These are phyloP conservation scores for Drosophila stalkeri DNA, from an alignment of 2,888 invertebrate genomes.

Conservation along the genomic window DNA sequence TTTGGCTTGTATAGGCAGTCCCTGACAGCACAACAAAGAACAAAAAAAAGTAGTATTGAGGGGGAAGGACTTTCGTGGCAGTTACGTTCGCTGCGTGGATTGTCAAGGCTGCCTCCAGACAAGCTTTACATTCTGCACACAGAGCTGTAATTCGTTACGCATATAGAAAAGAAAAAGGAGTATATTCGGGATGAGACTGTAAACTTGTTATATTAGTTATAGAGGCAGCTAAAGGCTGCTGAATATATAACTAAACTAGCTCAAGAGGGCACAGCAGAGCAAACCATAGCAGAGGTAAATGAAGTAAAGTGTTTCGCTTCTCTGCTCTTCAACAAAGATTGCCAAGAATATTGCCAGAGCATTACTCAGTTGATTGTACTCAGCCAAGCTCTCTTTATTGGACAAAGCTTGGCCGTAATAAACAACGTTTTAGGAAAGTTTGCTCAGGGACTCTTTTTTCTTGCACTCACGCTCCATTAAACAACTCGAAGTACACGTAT, in stretches of 20 bases:
- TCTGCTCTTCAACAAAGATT: not conserved
- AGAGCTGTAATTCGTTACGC: constrained; percentile 2
- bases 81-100: constrained; percentile 24
- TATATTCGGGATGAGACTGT: not conserved
- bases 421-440: constrained; percentile 16
- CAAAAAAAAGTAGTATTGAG: not conserved
- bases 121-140: constrained; percentile 1
- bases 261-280: too few relatives aligned
- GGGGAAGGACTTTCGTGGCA: constrained; percentile 6
- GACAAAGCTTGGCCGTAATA: constrained; percentile 26
- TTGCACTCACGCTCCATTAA: constrained; percentile 27
- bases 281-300: not conserved
- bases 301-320: not conserved
- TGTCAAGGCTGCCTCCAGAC: constrained; percentile 31
- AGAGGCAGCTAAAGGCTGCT: not conserved
- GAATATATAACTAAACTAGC: not conserved
- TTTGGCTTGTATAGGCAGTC: constrained; percentile 15
- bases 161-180: not conserved
- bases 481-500: constrained; percentile 15
- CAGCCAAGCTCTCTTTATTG: not conserved
- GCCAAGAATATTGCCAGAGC: not conserved
- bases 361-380: not conserved
- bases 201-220: not conserved
- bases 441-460: constrained; percentile 1
- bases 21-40: constrained; percentile 18